Evolutionary conservation across 2,888 invertebrate species (phyloP).

Genomic region (Marasmarcha lunaedactyla): DNA sequence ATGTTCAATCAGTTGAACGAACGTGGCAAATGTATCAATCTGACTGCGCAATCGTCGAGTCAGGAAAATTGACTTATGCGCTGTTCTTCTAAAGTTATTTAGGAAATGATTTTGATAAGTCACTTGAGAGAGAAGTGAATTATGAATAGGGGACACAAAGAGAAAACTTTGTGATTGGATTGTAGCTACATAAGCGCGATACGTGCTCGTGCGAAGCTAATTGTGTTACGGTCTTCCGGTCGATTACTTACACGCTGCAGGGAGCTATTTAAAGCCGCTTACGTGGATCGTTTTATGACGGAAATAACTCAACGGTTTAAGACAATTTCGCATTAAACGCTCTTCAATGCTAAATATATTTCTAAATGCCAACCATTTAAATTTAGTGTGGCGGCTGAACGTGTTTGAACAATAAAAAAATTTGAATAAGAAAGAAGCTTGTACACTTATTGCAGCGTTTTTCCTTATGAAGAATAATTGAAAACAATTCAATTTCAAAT

Average conservation of each 20-base stretch:
- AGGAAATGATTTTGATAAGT: not conserved
- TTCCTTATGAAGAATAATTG: too few relatives aligned
- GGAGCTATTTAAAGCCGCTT: not conserved
- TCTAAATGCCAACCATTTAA: too few relatives aligned
- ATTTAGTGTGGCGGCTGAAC: too few relatives aligned
- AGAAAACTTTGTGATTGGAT: not conserved
- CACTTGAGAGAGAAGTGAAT: not conserved
- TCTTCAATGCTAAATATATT: not conserved
- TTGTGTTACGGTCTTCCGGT: conserved; percentile 1
- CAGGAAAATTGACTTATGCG: not conserved
- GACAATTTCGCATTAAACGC: not conserved
- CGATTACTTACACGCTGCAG: not conserved
- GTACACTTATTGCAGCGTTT: too few relatives aligned
- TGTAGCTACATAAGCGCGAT: not conserved
- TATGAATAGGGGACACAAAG: not conserved
- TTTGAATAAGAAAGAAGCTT: too few relatives aligned
- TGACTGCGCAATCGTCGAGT: not conserved
- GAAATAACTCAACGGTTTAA: not conserved
- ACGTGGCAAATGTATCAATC: not conserved
- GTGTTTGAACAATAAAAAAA: too few relatives aligned
- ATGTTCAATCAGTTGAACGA: not conserved
- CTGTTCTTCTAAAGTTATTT: not conserved
- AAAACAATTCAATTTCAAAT: too few relatives aligned
- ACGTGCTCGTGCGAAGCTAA: not conserved
- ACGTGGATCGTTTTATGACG: not conserved